Percentiles rank a stretch among this genome's conserved stretches.
Conservation (phyloP, 2,888 invertebrate genomes). For the Teleiodes luculella region DNA sequence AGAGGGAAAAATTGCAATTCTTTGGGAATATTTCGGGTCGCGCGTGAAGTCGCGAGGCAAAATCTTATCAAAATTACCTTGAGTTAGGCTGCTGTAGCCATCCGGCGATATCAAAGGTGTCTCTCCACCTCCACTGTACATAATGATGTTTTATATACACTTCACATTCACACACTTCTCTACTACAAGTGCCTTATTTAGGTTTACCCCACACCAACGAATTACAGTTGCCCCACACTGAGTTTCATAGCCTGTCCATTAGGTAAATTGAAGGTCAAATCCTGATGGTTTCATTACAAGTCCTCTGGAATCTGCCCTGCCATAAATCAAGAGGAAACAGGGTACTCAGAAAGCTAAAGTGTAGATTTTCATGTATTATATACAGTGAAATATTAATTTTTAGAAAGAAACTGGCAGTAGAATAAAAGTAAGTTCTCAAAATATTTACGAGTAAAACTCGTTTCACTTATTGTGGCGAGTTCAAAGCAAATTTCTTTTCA, state of each 20-base stretch:
- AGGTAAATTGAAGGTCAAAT: slow-evolving; percentile 11
- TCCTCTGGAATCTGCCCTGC: slow-evolving; percentile 19
- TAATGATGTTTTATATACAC: slow-evolving; percentile 21
- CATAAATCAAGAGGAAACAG: slow-evolving; percentile 40
- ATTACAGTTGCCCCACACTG: too few relatives aligned
- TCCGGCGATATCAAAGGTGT: slow-evolving; percentile 72
- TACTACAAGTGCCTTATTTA: slow-evolving; percentile 17
- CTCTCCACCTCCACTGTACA: slow-evolving; percentile 55
- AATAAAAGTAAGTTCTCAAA: background rate
- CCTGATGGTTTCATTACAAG: slow-evolving; percentile 34
- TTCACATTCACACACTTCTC: background rate
- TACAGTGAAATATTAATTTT: background rate
- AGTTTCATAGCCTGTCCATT: background rate
- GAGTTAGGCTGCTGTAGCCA: slow-evolving; percentile 54
- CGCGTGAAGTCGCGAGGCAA: background rate
- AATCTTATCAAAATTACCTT: background rate
- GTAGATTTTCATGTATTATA: slow-evolving; percentile 24
- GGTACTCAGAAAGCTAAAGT: slow-evolving; percentile 18
- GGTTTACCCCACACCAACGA: too few relatives aligned
- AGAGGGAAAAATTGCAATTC: too few relatives aligned
- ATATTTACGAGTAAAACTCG: background rate
- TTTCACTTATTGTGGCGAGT: background rate
- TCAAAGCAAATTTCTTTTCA: background rate
- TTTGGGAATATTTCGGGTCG: too few relatives aligned
- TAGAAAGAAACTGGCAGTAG: background rate